Base-by-base conservation (phyloP, 2,888 invertebrate genomes). In the Vannuccia rotundouncinata region DNA sequence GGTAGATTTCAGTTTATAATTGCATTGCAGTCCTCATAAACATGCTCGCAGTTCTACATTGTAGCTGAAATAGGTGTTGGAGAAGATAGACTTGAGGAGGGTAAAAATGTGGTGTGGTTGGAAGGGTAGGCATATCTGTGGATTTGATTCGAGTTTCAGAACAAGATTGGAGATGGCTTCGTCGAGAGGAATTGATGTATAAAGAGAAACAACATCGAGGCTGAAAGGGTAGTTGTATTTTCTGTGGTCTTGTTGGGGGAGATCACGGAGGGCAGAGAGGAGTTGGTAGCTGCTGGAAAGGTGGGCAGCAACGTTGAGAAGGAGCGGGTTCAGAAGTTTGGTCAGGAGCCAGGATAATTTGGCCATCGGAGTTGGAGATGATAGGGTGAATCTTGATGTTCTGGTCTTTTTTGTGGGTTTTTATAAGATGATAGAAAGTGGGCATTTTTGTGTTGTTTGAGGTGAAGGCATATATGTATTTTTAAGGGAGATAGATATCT, bases 151-250 rank as follows among this genome's bases (percentile, higher is more conserved):
- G n/a, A n/a, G n/a, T n/a, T n/a, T n/a, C n/a, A n/a, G n/a, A n/a
- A n/a, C n/a, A n/a, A n/a, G n/a, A n/a, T 45, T 45, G 45, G 17
- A 10, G 45, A 45, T 45, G 17, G 45, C 45, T 45, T 45, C 45
- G 5, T 45, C 45, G 5, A 17, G 45, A 10, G 45, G 45, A 45
- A 45, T 17, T 45, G 45, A 5, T 5, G 45, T 45, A 17, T 45
- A 45, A 45, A 45, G 45, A 45, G 45, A 5, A 10, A 45, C 45
- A 10, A 45, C 45, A 17, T 45, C 45, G 17, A 45, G 45, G 45
- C 45, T 45, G 45, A 45, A 45, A 17, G 45, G 45, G 45, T 45
- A 45, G 45, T 45, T 45, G 45, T 45, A 80, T 96, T 45, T 45
- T 17, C 17, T 17, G 5, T 17, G 5, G 5, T 45, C 10, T 45